phyloP scores from a whole-genome alignment of 2,888 invertebrate genomes.

The Platycheirus rosarum region DNA sequence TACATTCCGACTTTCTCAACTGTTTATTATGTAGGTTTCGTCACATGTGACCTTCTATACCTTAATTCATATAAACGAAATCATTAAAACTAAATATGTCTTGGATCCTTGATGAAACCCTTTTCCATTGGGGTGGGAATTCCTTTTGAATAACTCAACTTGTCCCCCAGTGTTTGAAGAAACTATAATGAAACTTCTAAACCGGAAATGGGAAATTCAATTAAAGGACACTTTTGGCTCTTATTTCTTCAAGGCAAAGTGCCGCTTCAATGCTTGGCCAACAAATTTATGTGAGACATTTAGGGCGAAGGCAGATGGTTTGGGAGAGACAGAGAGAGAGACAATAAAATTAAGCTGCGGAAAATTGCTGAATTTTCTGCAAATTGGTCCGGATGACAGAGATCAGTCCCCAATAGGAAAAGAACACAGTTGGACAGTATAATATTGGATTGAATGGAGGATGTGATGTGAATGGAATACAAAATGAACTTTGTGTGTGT shows the following conservation, averaged over 20 bases:
- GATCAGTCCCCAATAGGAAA: slow-evolving; percentile 24
- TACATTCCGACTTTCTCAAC: neutral
- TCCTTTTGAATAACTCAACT: neutral
- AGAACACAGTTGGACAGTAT: slow-evolving; percentile 62
- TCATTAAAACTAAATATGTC: slow-evolving; percentile 12
- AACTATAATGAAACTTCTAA: slow-evolving; percentile 43
- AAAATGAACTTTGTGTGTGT: slow-evolving; percentile 30
- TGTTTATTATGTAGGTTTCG: neutral
- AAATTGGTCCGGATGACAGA: slow-evolving; percentile 61
- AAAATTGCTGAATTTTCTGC: slow-evolving; percentile 70
- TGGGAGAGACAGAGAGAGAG: neutral
- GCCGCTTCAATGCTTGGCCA: slow-evolving; percentile 25
- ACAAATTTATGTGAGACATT: neutral
- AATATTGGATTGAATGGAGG: slow-evolving; percentile 59
- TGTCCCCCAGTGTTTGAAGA: slow-evolving; percentile 2
- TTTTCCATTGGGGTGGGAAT: neutral
- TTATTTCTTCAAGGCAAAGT: slow-evolving; percentile 17
- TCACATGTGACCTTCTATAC: slow-evolving; percentile 11
- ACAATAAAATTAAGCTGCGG: slow-evolving; percentile 72
- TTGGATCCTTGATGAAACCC: neutral
- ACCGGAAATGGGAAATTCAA: slow-evolving; percentile 63
- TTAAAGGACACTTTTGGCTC: slow-evolving; percentile 41
- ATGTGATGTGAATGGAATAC: slow-evolving; percentile 61
- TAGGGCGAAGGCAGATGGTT: neutral
- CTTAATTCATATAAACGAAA: slow-evolving; percentile 25